Evolutionary conservation across 2,797 vertebrate species (phyloP), one percentile per base, ranked within the genome.

Genomic region (Channallabes apus): DNA sequence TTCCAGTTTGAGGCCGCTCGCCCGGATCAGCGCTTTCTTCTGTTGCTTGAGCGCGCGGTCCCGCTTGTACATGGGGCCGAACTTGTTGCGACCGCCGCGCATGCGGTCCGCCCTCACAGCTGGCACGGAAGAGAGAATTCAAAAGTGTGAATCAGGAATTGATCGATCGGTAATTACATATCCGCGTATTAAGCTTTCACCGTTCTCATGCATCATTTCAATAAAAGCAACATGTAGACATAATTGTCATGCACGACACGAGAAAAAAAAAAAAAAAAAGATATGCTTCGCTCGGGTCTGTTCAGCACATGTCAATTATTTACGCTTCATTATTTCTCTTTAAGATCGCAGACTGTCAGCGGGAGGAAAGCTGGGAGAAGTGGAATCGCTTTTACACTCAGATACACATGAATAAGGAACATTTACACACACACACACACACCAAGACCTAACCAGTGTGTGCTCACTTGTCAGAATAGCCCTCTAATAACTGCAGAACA

Each of bases 61-160:
- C 84, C 98, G 95, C 94, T 99, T 99, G 95, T 99, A 99, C 98
- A 99, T 99, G 12, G 98, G 98, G 91, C 98, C 98, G 35, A 99
- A 99, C 91, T 99, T 99, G 94, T 99, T 99, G 85, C 98, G 95
- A 83, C 98, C 98, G 0, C 98, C 98, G 0, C 98, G 97, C 98
- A 99, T 99, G 84, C 98, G 96, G 91, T 99, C 98, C 0, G 98
- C 98, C 87, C 98, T 94, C 84, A 99, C 98, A 76, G 98, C 98
- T 99, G 91, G 71, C 32, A 32, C 32, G 11, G 32, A 80, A 68
- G 86, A 38, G 41, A 72, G 29, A 54, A 85, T 15, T 41, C 24
- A 56, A 14, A 79, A 80, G 32, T 27, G 35, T 27, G 11, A 35
- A 65, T 20, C 78, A 61, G 11, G 4, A 35, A 32, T 58, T 3